Percentiles rank a stretch among this genome's conserved stretches.
These are phyloP conservation scores for Eptesicus fuscus DNA, from an alignment of 2,113 vertebrate species.

Conservation along the genomic window DNA sequence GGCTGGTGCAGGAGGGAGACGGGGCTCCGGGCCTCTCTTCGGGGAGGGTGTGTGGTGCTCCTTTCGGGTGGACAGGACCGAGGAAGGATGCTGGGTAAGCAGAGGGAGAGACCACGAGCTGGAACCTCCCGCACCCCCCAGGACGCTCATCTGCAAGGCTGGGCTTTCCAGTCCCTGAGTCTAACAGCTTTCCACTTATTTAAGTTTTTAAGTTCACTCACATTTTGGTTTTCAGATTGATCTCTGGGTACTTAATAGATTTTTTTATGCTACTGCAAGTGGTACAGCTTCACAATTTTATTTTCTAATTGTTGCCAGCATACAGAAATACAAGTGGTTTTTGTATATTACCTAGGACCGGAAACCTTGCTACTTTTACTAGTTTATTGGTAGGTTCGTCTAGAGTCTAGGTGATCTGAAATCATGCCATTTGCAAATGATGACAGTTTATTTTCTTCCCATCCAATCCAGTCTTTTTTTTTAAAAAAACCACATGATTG, in stretches of 20 bases:
- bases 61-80: fast-evolving
- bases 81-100: not conserved
- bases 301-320: not conserved
- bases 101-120: not conserved
- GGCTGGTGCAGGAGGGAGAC: not conserved
- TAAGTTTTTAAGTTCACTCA: not conserved
- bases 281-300: not conserved
- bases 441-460: not conserved
- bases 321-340: not conserved
- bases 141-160: too few relatives aligned
- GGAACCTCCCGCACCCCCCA: not conserved
- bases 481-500: not conserved
- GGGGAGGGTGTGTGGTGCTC: not conserved
- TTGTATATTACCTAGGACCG: not conserved
- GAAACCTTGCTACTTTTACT: not conserved
- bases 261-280: not conserved
- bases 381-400: not conserved
- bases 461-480: not conserved
- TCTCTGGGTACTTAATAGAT: not conserved
- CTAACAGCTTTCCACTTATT: not conserved
- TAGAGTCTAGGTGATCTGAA: not conserved
- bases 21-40: too few relatives aligned
- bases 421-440: not conserved
- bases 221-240: not conserved
- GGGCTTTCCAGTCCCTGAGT: not conserved